Percentiles rank a stretch among this genome's conserved stretches.
phyloP scores from a whole-genome alignment of 2,113 vertebrate species.

The Colistium nudipinnis region DNA sequence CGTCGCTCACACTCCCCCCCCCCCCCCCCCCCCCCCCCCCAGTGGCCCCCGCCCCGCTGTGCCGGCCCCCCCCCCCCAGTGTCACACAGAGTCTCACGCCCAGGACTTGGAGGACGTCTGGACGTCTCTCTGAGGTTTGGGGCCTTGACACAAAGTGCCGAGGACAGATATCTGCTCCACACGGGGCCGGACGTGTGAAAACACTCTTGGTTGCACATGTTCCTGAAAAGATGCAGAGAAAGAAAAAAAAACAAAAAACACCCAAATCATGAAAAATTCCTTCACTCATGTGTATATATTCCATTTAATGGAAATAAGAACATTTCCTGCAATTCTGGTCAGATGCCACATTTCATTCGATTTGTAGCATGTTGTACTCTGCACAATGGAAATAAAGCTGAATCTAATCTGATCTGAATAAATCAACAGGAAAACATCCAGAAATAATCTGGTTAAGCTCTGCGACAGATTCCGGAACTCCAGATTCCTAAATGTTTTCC shows the following conservation, averaged over 20 bases:
- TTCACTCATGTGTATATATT: too few relatives aligned
- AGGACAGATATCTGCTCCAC: constrained; percentile 67
- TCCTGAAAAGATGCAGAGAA: constrained; percentile 47
- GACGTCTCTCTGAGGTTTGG: constrained; percentile 39
- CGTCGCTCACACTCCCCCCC: constrained; percentile 57
- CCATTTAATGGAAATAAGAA: too few relatives aligned
- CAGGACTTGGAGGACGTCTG: constrained; percentile 58
- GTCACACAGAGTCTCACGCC: constrained; percentile 53
- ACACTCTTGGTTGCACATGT: constrained; percentile 30
- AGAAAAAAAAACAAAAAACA: neutral
- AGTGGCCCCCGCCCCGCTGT: constrained; percentile 8
- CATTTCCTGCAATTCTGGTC: too few relatives aligned
- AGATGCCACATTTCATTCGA: too few relatives aligned
- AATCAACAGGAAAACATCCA: too few relatives aligned
- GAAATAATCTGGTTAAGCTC: too few relatives aligned
- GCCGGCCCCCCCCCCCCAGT: constrained; percentile 7
- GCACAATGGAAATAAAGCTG: too few relatives aligned
- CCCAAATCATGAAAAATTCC: too few relatives aligned
- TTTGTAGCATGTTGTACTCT: too few relatives aligned
- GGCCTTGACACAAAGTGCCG: constrained; percentile 68
- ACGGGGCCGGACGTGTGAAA: constrained; percentile 36
- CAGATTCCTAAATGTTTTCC: too few relatives aligned
- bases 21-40: constrained; percentile 7
- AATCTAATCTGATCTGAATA: too few relatives aligned
- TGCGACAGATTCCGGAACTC: too few relatives aligned